phyloP scores from a whole-genome alignment of 2,797 vertebrate species.

The Halcyon leucocephala region DNA sequence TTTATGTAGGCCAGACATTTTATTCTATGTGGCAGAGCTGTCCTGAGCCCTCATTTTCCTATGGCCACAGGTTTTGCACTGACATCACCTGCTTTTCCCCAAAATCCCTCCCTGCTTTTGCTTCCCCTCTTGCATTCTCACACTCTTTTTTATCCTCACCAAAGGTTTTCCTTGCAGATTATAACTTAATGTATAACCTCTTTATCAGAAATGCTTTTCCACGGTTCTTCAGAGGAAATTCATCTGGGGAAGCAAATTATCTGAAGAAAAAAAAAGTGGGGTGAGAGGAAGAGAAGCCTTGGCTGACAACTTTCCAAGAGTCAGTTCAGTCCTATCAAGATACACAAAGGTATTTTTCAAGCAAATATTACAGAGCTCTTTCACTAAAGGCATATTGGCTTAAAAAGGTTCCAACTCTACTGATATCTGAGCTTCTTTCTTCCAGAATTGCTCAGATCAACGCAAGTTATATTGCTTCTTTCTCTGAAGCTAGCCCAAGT shows the following conservation, averaged over 20 bases:
- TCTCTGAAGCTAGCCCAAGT: not conserved
- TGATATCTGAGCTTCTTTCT: constrained; percentile 6
- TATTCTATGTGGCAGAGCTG: not conserved
- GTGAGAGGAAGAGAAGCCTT: not conserved
- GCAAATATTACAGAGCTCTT: constrained; percentile 28
- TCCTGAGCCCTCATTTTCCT: not conserved
- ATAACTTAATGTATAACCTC: not conserved
- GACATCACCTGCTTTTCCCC: not conserved
- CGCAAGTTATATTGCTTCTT: constrained; percentile 20
- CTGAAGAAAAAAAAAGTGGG: not conserved
- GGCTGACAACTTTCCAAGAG: not conserved
- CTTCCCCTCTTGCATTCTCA: not conserved
- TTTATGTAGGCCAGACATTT: not conserved
- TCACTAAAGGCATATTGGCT: constrained; percentile 21
- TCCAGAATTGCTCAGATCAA: constrained; percentile 11
- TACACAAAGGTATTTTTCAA: constrained; percentile 13
- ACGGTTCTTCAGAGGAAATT: not conserved
- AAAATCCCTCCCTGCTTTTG: not conserved
- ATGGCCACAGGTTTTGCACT: not conserved
- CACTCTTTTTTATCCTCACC: not conserved
- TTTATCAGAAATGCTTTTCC: not conserved
- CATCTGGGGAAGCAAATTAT: not conserved
- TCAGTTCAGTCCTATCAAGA: not conserved
- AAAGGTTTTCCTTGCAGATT: not conserved
- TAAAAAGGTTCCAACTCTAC: constrained; percentile 12